Evolutionary conservation across 2,797 vertebrate species (phyloP).

Genomic region (Enteromius unitaeniatus): DNA sequence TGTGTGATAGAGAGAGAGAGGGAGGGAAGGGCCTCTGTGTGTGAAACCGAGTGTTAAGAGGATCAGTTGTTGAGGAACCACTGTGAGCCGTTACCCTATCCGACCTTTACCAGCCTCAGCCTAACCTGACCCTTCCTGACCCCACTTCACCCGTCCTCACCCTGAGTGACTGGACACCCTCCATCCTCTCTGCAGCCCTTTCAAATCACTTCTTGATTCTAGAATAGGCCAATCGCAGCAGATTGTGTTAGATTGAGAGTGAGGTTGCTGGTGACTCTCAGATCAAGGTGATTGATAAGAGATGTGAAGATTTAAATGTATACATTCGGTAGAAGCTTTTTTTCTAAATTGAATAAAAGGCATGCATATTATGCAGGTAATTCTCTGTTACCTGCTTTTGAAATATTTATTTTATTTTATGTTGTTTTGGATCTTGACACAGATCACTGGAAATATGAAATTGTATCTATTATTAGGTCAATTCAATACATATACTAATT

Average conservation of each 20-base stretch:
- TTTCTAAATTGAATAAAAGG: background rate
- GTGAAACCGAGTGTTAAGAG: conserved; percentile 23
- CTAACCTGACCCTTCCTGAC: conserved; percentile 48
- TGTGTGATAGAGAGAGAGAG: background rate
- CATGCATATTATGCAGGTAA: background rate
- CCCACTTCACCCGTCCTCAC: conserved; percentile 34
- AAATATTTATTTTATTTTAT: background rate
- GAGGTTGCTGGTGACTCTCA: background rate
- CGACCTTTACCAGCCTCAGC: conserved; percentile 11
- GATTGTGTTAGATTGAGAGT: conserved; percentile 10
- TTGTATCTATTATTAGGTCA: background rate
- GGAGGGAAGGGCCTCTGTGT: background rate
- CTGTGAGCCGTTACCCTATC: conserved; percentile 25
- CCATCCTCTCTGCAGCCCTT: background rate
- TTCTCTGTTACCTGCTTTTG: background rate
- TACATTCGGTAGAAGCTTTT: background rate
- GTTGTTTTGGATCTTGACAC: background rate
- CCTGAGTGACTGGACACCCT: conserved; percentile 4
- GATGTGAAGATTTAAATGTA: background rate
- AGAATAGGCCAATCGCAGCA: background rate
- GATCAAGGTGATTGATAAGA: background rate
- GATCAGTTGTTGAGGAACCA: conserved; percentile 30
- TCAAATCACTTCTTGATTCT: background rate
- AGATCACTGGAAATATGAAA: background rate
- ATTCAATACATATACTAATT: background rate